Percentiles rank a stretch among this genome's conserved stretches.
Evolutionary conservation across 2,797 vertebrate species (phyloP).

Genomic region (Pelodytes ibericus): DNA sequence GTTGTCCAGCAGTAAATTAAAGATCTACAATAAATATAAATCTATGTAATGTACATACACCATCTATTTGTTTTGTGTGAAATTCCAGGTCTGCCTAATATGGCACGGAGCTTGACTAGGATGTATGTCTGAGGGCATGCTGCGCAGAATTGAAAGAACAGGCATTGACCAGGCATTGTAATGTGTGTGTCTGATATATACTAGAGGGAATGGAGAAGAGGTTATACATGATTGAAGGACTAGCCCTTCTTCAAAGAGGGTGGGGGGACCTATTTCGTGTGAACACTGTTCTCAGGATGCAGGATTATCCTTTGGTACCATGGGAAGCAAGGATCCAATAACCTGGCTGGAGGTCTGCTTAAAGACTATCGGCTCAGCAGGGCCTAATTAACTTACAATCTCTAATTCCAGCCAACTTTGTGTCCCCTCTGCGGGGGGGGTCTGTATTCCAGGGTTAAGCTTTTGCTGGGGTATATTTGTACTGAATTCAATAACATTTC

Average conservation of each 20-base stretch:
- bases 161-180: no score
- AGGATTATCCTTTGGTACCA: conserved; percentile 31
- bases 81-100: no score
- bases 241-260: neutral
- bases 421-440: conserved; percentile 5
- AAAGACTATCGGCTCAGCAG: conserved; percentile 18
- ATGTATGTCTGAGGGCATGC: no score
- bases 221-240: no score
- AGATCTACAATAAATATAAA: no score
- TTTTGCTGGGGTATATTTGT: neutral
- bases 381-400: conserved; percentile 17
- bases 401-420: neutral
- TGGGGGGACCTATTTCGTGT: neutral
- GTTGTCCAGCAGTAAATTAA: no score
- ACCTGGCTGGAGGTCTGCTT: conserved; percentile 2
- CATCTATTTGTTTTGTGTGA: no score
- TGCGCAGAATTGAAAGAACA: no score
- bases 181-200: no score
- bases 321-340: neutral
- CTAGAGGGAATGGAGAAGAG: no score
- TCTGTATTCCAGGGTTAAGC: neutral
- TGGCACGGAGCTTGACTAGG: no score
- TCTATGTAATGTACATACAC: no score
- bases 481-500: neutral
- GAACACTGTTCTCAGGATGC: conserved; percentile 10